Conservation (phyloP, 2,797 vertebrate species). For the Sebastes vulpes region DNA sequence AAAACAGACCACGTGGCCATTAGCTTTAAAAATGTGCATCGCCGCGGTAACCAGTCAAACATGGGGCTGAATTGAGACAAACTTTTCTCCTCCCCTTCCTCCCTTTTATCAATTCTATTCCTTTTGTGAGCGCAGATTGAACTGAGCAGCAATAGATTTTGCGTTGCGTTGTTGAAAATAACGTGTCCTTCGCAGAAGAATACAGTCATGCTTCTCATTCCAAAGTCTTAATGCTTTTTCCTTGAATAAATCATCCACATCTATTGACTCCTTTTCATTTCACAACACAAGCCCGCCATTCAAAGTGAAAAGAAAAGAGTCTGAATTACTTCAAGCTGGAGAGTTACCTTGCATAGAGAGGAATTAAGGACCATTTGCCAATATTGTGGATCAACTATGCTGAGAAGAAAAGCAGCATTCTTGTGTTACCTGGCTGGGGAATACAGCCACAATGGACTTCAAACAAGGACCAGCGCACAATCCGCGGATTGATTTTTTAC, state of each 20-base stretch:
- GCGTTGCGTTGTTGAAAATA: conserved; percentile 77
- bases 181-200: conserved; percentile 85
- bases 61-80: conserved; percentile 29
- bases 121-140: conserved; percentile 74
- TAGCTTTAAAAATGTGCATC: conserved; percentile 32
- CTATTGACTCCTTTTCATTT: conserved; percentile 87
- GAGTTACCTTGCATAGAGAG: conserved; percentile 86
- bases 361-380: conserved; percentile 90
- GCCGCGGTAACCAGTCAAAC: conserved; percentile 9
- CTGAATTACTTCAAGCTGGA: conserved; percentile 87
- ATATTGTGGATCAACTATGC: conserved; percentile 89
- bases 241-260: conserved; percentile 88
- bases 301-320: conserved; percentile 82
- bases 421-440: conserved; percentile 88
- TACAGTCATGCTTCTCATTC: conserved; percentile 81
- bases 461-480: conserved; percentile 87
- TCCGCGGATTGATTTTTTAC: conserved; percentile 86
- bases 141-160: conserved; percentile 78
- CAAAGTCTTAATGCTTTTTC: conserved; percentile 80
- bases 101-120: conserved; percentile 65
- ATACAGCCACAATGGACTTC: conserved; percentile 87
- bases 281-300: conserved; percentile 81
- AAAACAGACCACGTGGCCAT: conserved; percentile 8
- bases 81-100: conserved; percentile 24
- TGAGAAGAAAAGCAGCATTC: conserved; percentile 86